These are phyloP conservation scores for Lissonota sp. DNA, from an alignment of 2,888 invertebrate species.

Conservation along the genomic window DNA sequence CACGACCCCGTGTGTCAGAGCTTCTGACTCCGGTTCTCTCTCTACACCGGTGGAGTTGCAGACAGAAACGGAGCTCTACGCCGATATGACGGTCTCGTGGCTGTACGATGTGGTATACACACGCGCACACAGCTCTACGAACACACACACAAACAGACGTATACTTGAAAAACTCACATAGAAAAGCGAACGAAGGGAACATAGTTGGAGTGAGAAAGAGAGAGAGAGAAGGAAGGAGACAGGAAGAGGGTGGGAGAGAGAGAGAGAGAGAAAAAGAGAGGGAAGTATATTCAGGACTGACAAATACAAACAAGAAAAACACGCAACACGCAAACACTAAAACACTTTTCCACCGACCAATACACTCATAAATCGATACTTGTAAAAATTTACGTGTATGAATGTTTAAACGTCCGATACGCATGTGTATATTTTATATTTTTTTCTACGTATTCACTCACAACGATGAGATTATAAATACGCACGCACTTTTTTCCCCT, in stretches of 20 bases:
- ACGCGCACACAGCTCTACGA: slow-evolving; percentile 43
- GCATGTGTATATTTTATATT: slow-evolving; percentile 42
- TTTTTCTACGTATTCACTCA: slow-evolving; percentile 46
- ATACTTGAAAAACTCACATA: slow-evolving; percentile 29
- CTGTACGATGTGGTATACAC: slow-evolving; percentile 57
- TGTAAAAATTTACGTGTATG: slow-evolving; percentile 37
- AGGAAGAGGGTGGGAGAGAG: slow-evolving; percentile 61
- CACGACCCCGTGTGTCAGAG: slow-evolving; percentile 77
- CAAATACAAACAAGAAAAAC: slow-evolving; percentile 39
- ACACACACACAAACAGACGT: slow-evolving; percentile 52
- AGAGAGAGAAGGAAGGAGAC: slow-evolving; percentile 63
- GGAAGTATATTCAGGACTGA: slow-evolving; percentile 56
- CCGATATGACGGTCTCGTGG: slow-evolving; percentile 79
- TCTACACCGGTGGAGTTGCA: slow-evolving; percentile 74
- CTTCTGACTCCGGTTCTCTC: slow-evolving; percentile 73
- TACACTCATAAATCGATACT: slow-evolving; percentile 54
- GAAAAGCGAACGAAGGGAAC: slow-evolving; percentile 66
- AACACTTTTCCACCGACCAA: slow-evolving; percentile 44
- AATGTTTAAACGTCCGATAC: slow-evolving; percentile 13
- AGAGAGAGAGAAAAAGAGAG: slow-evolving; percentile 62
- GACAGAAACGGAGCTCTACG: slow-evolving; percentile 81
- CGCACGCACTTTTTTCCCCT: slow-evolving; percentile 32
- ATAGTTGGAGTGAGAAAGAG: slow-evolving; percentile 50
- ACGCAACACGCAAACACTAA: slow-evolving; percentile 7
- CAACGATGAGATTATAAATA: slow-evolving; percentile 39